Base-by-base conservation (phyloP, 2,888 invertebrate genomes). In the Chrysolina haemoptera region DNA sequence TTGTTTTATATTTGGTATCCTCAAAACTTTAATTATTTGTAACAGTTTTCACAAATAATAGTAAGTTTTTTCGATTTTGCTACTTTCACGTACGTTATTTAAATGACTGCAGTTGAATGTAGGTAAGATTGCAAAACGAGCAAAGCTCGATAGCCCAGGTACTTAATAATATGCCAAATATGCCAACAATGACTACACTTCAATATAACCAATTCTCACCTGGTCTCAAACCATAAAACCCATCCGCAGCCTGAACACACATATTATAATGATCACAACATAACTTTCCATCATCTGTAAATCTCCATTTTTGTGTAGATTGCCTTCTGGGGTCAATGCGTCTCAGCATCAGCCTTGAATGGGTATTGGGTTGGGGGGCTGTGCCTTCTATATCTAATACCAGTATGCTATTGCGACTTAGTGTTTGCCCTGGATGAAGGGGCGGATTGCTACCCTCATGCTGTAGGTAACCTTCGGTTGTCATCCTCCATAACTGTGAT, bases 401-500 rank as follows among this genome's bases (percentile, higher is more conserved):
- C 86, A 92, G 85, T 46, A 89, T 87, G 64, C 88, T 89, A 18
- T 83, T 83, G 40, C 68, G 70, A 14, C 77, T 78, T 43, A 82
- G 80, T 10, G 83, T 84, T 66, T 87, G 86, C 50, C 84, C 83
- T 0, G 88, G 87, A 75, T 86, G 84, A 18, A 87, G 86, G 0
- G 93, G 93, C 16, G 93, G 93, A 6, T 93, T 93, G 80, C 93
- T 94, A 74, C 98, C 98, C 88, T 98, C 98, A 87, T 99, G 98
- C 83, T 98, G 95, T 73, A 99, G 89, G 88, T 96, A 94, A 0
- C 96, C 96, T 82, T 92, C 93, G 4, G 94, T 92, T 35, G 96
- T 98, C 92, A 98, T 95, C 43, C 98, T 91, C 99, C 99, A 99
- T 65, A 99, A 88, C 87, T 99, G 99, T 0, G 94, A 93, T 76